Conservation (phyloP, 1,140 invertebrate genomes). For the Aphelenchoides avenae region DNA sequence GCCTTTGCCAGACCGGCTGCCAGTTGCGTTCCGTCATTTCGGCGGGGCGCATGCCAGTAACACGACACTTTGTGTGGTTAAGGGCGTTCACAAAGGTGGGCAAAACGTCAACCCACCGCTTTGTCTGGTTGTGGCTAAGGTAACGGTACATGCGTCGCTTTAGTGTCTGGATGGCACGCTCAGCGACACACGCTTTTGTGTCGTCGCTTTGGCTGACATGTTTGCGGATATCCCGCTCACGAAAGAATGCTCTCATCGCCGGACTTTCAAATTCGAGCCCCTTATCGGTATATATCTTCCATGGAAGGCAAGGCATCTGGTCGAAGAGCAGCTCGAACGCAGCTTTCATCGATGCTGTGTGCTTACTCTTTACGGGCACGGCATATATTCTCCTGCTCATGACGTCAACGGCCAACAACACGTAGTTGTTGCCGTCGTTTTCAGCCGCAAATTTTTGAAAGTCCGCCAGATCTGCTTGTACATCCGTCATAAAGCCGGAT, state of each 20-base stretch:
- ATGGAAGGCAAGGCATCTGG: constrained; percentile 8
- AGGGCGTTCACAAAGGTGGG: constrained; percentile 1
- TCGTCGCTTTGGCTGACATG: background rate
- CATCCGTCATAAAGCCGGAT: constrained; percentile 15
- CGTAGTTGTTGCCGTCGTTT: constrained; percentile 12
- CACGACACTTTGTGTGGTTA: constrained; percentile 3
- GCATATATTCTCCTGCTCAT: constrained; percentile 5
- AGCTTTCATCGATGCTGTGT: background rate
- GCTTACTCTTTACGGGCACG: background rate
- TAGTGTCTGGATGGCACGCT: constrained; percentile 4
- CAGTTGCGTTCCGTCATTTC: constrained; percentile 6
- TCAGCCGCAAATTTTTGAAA: constrained; percentile 1
- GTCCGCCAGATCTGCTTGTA: constrained; percentile 15
- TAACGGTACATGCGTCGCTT: constrained; percentile 1
- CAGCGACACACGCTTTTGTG: constrained; percentile 1
- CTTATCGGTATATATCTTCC: constrained; percentile 9
- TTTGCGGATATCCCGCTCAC: constrained; percentile 7
- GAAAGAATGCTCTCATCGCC: constrained; percentile 2
- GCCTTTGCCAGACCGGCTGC: constrained; percentile 3
- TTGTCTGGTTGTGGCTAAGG: constrained; percentile 3
- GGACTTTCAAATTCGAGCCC: constrained; percentile 12
- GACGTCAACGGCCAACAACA: constrained; percentile 4
- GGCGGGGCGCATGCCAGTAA: constrained; percentile 9
- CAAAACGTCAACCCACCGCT: constrained; percentile 5
- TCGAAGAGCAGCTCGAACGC: background rate